These are phyloP conservation scores for Aplochiton taeniatus DNA, from an alignment of 2,797 vertebrate genomes.

Conservation along the genomic window DNA sequence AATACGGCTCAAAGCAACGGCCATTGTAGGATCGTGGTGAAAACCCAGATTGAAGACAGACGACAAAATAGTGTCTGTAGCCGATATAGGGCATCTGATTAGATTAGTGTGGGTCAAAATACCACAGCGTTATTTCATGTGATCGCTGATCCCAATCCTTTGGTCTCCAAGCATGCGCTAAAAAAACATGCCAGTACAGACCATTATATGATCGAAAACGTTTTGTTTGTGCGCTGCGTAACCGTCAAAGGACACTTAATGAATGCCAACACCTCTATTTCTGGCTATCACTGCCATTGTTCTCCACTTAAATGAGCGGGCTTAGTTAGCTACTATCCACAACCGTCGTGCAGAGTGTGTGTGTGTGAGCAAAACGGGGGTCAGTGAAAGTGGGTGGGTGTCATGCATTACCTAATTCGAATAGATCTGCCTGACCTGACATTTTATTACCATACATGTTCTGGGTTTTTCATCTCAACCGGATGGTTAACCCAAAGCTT, in stretches of 20 bases:
- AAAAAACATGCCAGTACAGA: not conserved
- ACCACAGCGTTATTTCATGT: slow-evolving; percentile 39
- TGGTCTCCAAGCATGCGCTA: slow-evolving; percentile 1
- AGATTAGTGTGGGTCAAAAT: slow-evolving; percentile 44
- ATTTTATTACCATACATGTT: slow-evolving; percentile 58
- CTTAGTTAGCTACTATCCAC: slow-evolving; percentile 53
- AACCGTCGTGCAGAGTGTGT: slow-evolving; percentile 57
- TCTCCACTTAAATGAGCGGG: slow-evolving; percentile 42
- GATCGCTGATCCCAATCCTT: slow-evolving; percentile 46
- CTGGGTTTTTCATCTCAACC: slow-evolving; percentile 46
- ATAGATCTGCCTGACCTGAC: slow-evolving; percentile 57
- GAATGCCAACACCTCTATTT: slow-evolving; percentile 66
- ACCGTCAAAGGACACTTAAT: slow-evolving; percentile 50
- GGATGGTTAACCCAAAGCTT: slow-evolving; percentile 25
- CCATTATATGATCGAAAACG: slow-evolving; percentile 4
- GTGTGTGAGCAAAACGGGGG: slow-evolving; percentile 61
- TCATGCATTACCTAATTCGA: slow-evolving; percentile 63
- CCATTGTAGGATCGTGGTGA: no score
- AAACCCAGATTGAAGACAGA: not conserved
- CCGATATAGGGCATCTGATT: slow-evolving; percentile 43
- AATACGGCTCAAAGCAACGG: no score
- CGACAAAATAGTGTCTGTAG: slow-evolving; percentile 16
- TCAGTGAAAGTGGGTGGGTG: slow-evolving; percentile 61
- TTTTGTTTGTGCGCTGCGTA: not conserved
- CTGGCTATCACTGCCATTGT: slow-evolving; percentile 52